Evolutionary conservation across 2,113 vertebrate species (phyloP).

Genomic region (Daboia siamensis): DNA sequence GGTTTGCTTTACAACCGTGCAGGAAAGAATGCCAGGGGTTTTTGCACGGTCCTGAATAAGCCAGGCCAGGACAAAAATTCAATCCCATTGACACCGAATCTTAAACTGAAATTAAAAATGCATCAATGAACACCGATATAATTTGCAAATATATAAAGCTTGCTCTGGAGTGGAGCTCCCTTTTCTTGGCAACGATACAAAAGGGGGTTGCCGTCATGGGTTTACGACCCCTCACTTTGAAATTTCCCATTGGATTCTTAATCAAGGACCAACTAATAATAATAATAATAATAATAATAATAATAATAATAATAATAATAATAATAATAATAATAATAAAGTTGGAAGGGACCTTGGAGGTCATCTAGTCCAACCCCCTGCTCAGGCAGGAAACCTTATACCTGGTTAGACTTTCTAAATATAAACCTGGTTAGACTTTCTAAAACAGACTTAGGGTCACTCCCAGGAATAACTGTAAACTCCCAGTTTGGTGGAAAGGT

Average conservation of each 20-base stretch:
- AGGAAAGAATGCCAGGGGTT: not conserved
- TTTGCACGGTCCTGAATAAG: not conserved
- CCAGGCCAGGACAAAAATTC: not conserved
- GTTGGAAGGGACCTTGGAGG: too few species aligned
- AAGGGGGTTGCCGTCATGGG: not conserved
- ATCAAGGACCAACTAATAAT: not conserved
- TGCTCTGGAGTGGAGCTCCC: not conserved
- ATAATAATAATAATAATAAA: too few species aligned
- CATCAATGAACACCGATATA: not conserved
- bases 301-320: too few species aligned
- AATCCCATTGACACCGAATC: not conserved
- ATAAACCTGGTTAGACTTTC: not conserved
- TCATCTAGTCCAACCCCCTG: too few species aligned
- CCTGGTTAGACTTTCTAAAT: too few species aligned
- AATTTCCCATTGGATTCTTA: not conserved
- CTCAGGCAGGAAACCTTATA: too few species aligned
- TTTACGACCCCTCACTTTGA: not conserved
- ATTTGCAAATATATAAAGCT: not conserved
- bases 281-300: too few species aligned
- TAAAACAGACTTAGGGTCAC: not conserved
- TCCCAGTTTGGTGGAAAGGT: not conserved
- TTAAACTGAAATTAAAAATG: not conserved
- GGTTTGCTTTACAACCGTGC: not conserved
- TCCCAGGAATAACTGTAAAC: not conserved
- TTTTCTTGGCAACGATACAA: not conserved